Conservation (phyloP, 2,113 vertebrate genomes). For the Cephalopholis sonnerati region DNA sequence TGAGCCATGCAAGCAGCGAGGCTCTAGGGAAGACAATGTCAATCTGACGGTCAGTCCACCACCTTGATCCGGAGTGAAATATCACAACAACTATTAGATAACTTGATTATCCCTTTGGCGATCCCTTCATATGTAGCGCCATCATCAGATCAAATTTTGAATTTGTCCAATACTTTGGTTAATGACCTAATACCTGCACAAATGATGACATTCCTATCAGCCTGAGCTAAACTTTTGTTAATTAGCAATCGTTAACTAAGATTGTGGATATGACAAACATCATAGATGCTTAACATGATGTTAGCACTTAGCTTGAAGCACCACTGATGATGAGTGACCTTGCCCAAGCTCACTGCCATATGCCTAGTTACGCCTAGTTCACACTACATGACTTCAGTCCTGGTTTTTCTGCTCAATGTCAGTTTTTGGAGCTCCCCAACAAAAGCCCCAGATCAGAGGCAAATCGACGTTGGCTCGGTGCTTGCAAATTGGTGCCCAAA, state of each 20-base stretch:
- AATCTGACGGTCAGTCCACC: neutral
- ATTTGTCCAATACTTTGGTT: neutral
- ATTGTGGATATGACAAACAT: neutral
- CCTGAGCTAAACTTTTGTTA: neutral
- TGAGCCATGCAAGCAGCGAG: neutral
- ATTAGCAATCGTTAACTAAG: neutral
- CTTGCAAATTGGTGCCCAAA: too few relatives aligned
- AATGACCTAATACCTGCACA: neutral
- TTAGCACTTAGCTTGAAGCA: slow-evolving; percentile 4
- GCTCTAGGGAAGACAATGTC: neutral
- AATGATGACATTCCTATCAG: neutral
- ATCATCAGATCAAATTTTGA: slow-evolving; percentile 4
- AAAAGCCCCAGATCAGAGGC: too few relatives aligned
- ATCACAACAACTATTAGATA: neutral
- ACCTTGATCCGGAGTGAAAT: neutral
- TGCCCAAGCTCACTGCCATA: too few relatives aligned
- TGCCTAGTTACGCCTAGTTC: too few relatives aligned
- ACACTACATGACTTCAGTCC: too few relatives aligned
- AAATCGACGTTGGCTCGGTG: too few relatives aligned
- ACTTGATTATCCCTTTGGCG: neutral
- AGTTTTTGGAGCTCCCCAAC: too few relatives aligned
- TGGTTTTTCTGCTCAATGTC: too few relatives aligned
- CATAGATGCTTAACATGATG: neutral
- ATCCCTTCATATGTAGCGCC: neutral
- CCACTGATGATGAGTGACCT: too few relatives aligned